phyloP scores from a whole-genome alignment of 2,888 invertebrate species.

The Dichetophora obliterata region DNA sequence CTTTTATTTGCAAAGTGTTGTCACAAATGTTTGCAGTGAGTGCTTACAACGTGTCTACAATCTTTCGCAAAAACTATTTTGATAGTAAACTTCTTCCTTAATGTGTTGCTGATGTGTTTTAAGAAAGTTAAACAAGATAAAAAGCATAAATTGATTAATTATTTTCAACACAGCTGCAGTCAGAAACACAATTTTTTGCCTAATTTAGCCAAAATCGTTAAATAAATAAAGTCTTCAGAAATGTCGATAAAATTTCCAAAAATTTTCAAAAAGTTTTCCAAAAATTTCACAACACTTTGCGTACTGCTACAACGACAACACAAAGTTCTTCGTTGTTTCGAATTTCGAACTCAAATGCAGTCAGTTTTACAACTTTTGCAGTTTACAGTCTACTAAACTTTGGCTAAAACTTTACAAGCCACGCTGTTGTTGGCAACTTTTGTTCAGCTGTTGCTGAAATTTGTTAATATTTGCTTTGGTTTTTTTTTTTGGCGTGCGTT shows the following conservation, averaged over 20 bases:
- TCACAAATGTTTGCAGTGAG: background rate
- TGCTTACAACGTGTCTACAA: background rate
- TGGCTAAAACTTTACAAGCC: slow-evolving; percentile 19
- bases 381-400: slow-evolving; percentile 17
- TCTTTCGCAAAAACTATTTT: background rate
- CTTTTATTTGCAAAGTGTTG: slow-evolving; percentile 30
- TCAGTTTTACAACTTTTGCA: background rate
- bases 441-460: slow-evolving; percentile 45
- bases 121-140: no score
- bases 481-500: slow-evolving; percentile 47
- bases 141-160: background rate
- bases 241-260: background rate
- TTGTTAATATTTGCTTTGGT: slow-evolving; percentile 40
- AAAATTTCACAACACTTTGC: background rate
- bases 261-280: background rate
- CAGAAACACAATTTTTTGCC: background rate
- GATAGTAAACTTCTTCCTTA: no score
- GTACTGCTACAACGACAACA: background rate
- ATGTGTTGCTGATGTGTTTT: no score
- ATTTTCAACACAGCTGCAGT: background rate
- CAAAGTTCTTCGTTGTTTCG: background rate
- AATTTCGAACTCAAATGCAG: no score
- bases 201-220: background rate
- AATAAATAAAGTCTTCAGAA: background rate
- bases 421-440: slow-evolving; percentile 14